Percentiles rank a stretch among this genome's conserved stretches.
phyloP scores from a whole-genome alignment of 2,797 vertebrate species.

The Anas bahamensis region DNA sequence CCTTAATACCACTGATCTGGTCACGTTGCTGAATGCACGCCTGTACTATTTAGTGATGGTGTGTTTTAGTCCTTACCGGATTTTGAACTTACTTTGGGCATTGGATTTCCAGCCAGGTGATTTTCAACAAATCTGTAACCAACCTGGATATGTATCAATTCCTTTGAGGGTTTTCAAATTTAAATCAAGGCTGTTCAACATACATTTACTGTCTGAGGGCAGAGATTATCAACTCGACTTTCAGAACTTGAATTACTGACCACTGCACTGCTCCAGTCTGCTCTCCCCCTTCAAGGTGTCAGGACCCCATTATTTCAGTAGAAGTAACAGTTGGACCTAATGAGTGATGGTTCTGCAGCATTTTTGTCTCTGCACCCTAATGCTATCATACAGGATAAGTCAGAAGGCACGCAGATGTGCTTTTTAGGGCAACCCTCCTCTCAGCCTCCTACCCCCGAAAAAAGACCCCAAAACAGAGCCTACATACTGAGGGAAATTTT shows the following conservation, averaged over 20 bases:
- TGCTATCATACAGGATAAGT: accelerated
- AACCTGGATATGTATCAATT: neutral
- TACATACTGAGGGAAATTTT: neutral
- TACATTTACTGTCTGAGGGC: neutral
- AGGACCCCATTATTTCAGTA: neutral
- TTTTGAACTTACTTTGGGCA: neutral
- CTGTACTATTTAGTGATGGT: neutral
- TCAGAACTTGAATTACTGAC: neutral
- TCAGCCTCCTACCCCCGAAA: neutral
- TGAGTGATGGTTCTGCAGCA: neutral
- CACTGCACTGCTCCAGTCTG: neutral
- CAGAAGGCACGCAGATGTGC: neutral
- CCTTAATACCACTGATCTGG: neutral
- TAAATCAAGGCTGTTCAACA: neutral
- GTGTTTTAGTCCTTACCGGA: neutral
- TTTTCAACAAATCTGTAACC: neutral
- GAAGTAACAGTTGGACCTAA: neutral
- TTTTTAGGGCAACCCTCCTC: neutral
- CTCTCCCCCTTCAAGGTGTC: neutral
- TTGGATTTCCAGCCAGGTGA: neutral
- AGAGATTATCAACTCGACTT: neutral
- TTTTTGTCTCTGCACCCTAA: neutral
- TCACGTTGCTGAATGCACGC: neutral
- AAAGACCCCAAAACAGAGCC: neutral
- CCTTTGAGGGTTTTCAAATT: neutral